Base-by-base conservation (phyloP, 1,140 invertebrate genomes). In the Thalassaphorura encarpata region DNA sequence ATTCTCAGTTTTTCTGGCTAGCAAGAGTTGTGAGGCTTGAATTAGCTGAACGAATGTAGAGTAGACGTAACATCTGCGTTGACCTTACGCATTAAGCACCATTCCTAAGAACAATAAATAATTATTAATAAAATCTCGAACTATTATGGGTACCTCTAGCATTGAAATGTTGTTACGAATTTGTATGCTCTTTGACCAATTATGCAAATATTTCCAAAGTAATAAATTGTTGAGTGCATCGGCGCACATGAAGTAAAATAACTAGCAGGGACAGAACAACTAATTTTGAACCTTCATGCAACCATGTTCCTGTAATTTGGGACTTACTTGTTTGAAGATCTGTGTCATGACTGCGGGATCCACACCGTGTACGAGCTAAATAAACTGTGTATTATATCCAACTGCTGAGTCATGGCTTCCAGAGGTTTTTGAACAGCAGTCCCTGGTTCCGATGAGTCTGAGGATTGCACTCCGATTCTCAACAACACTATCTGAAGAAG, bases 111-210 rank as follows among this genome's bases (percentile, higher is more conserved):
- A n/a, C n/a, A n/a, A n/a, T n/a, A n/a, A n/a, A n/a, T n/a, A n/a
- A n/a, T n/a, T n/a, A n/a, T n/a, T n/a, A n/a, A n/a, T n/a, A n/a
- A n/a, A n/a, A n/a, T n/a, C n/a, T n/a, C n/a, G n/a, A n/a, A n/a
- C n/a, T n/a, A n/a, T n/a, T n/a, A n/a, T 54, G 11, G 46, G 91
- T 92, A 97, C 89, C 70, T 97, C 92, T 41, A 98, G 75, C 68
- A 92, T 87, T 11, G 87, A 91, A 29, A 97, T 72, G 73, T 97
- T 97, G 70, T 85, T 96, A 63, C 93, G 80, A 60, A 99, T 97
- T 69, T 97, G 91, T 80, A 97, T 89, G 2, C 94, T 94, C 69
- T 96, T 97, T 0, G 88, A 85, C 91, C 94, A 98, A 71, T 94
- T 89, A 70, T 95, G 98, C 55, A 97, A 80, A 64, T 99, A 95